Evolutionary conservation across 1,140 invertebrate species (phyloP).

Genomic region (Probaryconus sp.): DNA sequence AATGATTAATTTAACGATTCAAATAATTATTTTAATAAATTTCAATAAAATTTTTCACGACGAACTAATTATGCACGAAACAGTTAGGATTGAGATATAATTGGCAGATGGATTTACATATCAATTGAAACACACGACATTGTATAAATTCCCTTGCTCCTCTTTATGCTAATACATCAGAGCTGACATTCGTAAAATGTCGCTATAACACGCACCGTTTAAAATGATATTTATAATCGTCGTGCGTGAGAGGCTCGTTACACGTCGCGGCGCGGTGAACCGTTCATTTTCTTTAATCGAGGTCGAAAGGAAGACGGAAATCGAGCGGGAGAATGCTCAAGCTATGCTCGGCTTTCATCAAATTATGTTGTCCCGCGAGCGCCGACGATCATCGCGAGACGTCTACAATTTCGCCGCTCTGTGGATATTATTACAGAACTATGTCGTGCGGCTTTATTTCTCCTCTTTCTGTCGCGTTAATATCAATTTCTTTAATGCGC

Average conservation of each 20-base stretch:
- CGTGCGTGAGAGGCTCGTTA: not conserved
- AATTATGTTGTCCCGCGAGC: constrained; percentile 64
- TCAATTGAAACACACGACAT: too few relatives aligned
- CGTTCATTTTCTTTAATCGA: constrained; percentile 36
- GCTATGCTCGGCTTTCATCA: constrained; percentile 63
- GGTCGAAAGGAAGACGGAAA: constrained; percentile 37
- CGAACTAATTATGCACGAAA: too few relatives aligned
- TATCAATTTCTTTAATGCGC: too few relatives aligned
- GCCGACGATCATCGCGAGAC: constrained; percentile 38
- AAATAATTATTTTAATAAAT: too few relatives aligned
- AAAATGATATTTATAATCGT: constrained; percentile 24
- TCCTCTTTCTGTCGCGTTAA: not conserved
- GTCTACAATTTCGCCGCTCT: constrained; percentile 65
- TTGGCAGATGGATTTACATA: too few relatives aligned
- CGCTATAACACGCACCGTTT: constrained; percentile 14
- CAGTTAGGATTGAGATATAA: too few relatives aligned
- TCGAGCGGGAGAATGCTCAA: constrained; percentile 43
- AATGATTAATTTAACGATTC: too few relatives aligned
- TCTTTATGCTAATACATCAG: too few relatives aligned
- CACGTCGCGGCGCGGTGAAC: not conserved
- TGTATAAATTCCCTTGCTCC: too few relatives aligned
- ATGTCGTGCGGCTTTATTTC: constrained; percentile 21
- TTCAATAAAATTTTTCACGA: too few relatives aligned
- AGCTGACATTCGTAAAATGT: constrained; percentile 9
- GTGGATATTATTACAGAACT: constrained; percentile 53